Conservation (phyloP, 2,888 invertebrate genomes). For the Ceratothoa steindachneri region DNA sequence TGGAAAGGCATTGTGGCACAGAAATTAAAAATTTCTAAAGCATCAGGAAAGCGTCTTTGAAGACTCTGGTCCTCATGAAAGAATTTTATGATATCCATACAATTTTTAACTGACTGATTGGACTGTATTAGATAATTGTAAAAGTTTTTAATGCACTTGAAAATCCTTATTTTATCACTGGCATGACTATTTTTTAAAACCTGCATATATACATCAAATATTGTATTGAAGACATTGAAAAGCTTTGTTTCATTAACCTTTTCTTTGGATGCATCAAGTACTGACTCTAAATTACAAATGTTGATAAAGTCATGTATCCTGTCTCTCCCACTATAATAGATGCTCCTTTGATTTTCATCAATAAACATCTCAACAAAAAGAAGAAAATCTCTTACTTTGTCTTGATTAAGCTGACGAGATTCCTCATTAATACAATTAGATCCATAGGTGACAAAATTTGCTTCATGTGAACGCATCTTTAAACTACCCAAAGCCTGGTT, state of each 20-base stretch:
- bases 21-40: not conserved
- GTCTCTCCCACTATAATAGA: constrained; percentile 1
- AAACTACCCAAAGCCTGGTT: not conserved
- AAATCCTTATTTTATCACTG: not conserved
- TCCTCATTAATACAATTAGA: not conserved
- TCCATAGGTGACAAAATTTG: not conserved
- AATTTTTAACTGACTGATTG: not conserved
- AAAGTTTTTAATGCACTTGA: not conserved
- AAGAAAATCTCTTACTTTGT: not conserved
- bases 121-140: not conserved
- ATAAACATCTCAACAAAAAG: constrained; percentile 1
- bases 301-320: not conserved
- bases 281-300: not conserved
- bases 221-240: not conserved
- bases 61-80: not conserved
- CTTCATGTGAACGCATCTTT: not conserved
- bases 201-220: not conserved
- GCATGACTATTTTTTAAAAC: not conserved
- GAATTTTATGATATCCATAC: not conserved
- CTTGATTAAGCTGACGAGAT: not conserved
- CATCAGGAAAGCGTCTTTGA: not conserved
- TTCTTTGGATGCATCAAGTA: not conserved
- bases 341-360: not conserved
- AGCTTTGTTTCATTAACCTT: not conserved
- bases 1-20: not conserved